phyloP scores from a whole-genome alignment of 1,140 invertebrate genomes.

The Drosophila bifasciata region DNA sequence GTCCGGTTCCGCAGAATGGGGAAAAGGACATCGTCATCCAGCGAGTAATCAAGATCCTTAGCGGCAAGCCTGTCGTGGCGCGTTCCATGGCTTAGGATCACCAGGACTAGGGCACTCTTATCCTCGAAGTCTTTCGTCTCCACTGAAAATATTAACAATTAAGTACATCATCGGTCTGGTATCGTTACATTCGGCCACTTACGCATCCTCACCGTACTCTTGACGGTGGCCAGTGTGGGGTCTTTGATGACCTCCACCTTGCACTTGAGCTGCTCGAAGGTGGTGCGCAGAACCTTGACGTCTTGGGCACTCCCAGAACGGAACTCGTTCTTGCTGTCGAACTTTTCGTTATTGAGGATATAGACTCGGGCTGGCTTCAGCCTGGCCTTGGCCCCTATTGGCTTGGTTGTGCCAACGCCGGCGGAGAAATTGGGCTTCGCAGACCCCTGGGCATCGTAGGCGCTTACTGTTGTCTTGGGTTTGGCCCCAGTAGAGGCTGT shows the following conservation, averaged over 20 bases:
- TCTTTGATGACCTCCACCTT: conserved; percentile 63
- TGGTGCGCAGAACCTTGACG: conserved; percentile 49
- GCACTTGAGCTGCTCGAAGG: conserved; percentile 64
- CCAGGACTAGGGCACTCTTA: conserved; percentile 58
- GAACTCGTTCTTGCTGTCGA: conserved; percentile 56
- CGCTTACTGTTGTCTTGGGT: conserved; percentile 12
- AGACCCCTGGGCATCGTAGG: conserved; percentile 34
- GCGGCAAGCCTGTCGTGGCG: conserved; percentile 62
- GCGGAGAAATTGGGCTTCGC: not conserved
- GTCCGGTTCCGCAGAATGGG: conserved; percentile 68
- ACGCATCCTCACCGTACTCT: conserved; percentile 55
- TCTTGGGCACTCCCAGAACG: conserved; percentile 68
- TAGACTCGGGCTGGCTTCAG: conserved; percentile 70
- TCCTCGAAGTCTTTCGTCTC: conserved; percentile 64
- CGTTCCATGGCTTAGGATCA: conserved; percentile 59
- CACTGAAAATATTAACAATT: conserved; percentile 42
- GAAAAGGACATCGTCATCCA: conserved; percentile 72
- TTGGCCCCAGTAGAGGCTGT: conserved; percentile 10
- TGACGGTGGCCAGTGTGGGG: conserved; percentile 56
- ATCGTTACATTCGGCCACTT: conserved; percentile 25
- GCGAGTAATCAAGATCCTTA: conserved; percentile 66
- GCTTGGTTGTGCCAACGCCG: not conserved
- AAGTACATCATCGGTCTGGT: not conserved
- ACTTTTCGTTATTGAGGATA: conserved; percentile 75
- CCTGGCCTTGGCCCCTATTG: conserved; percentile 28